phyloP scores from a whole-genome alignment of 2,888 invertebrate species.

The Lasioglossum leucozonium region DNA sequence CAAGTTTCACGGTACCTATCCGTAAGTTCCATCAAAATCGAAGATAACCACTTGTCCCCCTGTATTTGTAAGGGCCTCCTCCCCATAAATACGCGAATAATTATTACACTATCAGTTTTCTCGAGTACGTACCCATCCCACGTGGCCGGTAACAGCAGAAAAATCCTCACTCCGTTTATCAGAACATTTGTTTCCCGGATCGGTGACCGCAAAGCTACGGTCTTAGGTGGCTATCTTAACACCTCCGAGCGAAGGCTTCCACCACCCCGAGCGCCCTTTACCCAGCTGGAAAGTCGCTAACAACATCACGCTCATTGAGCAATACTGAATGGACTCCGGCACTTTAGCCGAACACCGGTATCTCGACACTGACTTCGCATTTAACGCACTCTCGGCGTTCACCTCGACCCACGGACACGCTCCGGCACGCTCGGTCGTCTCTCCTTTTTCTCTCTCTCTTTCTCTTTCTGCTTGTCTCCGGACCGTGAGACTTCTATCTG shows the following conservation, averaged over 20 bases:
- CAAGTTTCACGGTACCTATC: too few relatives aligned
- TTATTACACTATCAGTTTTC: not conserved
- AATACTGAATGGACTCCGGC: constrained; percentile 49
- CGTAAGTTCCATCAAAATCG: too few relatives aligned
- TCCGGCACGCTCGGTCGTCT: constrained; percentile 8
- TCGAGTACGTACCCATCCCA: not conserved
- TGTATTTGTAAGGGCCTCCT: too few relatives aligned
- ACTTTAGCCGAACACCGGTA: constrained; percentile 18
- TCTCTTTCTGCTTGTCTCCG: not conserved
- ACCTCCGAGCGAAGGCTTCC: not conserved
- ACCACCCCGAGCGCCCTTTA: not conserved
- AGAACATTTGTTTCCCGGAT: constrained; percentile 7
- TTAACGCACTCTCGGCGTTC: constrained; percentile 5
- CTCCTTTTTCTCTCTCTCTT: not conserved
- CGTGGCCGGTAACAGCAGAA: not conserved
- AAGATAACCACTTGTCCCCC: too few relatives aligned
- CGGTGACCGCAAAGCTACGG: not conserved
- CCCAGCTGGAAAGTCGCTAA: not conserved
- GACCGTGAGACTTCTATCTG: constrained; percentile 5
- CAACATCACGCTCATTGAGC: constrained; percentile 14
- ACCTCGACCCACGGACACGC: constrained; percentile 15
- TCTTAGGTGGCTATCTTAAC: constrained; percentile 1
- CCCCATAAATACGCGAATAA: not conserved
- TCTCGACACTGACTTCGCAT: constrained; percentile 17
- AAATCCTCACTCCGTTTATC: not conserved